phyloP scores from a whole-genome alignment of 2,797 vertebrate species.

The Kryptolebias ocellatus region DNA sequence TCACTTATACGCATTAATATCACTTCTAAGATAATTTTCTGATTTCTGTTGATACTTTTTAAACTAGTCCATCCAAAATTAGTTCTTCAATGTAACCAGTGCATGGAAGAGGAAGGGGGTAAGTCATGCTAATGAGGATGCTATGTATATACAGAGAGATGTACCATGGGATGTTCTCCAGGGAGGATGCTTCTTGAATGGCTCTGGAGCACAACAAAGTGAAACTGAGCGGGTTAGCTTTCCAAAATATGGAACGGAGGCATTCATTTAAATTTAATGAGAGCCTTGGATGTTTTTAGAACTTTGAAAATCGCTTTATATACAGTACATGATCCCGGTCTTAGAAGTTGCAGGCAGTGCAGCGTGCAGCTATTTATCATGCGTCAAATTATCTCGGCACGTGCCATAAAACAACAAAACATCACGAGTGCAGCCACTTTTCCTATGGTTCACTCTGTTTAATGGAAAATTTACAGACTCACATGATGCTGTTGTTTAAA shows the following conservation, averaged over 20 bases:
- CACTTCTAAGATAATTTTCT: not conserved
- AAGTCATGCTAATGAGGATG: constrained; percentile 64
- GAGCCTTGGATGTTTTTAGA: constrained; percentile 57
- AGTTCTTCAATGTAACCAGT: not conserved
- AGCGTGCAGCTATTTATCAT: constrained; percentile 33
- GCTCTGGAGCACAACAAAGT: constrained; percentile 55
- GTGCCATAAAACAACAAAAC: constrained; percentile 28
- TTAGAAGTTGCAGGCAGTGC: constrained; percentile 44
- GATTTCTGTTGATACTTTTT: constrained; percentile 27
- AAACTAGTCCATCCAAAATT: not conserved
- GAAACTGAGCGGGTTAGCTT: constrained; percentile 22
- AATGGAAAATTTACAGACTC: not conserved
- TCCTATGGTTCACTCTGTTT: constrained; percentile 4
- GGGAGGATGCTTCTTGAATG: constrained; percentile 66
- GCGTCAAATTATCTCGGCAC: constrained; percentile 40
- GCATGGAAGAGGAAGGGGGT: not conserved
- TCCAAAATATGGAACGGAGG: constrained; percentile 58
- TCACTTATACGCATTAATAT: too few relatives aligned
- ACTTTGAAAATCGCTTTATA: constrained; percentile 54
- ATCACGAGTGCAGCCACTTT: constrained; percentile 1
- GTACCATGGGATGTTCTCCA: constrained; percentile 56
- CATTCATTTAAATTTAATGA: constrained; percentile 73
- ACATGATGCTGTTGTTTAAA: not conserved
- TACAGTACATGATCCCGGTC: constrained; percentile 44
- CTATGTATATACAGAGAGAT: constrained; percentile 52